Percentiles rank a stretch among this genome's conserved stretches.
phyloP scores from a whole-genome alignment of 2,888 invertebrate genomes.

The Meloe dianella region DNA sequence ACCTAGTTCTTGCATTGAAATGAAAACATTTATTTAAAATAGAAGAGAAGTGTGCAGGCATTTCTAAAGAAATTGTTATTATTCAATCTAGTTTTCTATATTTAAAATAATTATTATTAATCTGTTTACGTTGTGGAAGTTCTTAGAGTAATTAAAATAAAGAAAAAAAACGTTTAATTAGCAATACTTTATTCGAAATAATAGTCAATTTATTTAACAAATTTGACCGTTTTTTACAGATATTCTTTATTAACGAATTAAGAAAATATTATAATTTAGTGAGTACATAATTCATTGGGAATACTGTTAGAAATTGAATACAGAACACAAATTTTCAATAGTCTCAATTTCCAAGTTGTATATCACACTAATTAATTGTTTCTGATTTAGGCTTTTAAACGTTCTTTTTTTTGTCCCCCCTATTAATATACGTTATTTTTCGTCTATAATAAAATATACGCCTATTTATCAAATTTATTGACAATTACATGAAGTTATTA shows the following conservation, averaged over 20 bases:
- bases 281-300: constrained; percentile 10
- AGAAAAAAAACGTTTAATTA: too few species aligned
- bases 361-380: constrained; percentile 23
- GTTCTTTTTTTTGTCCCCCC: background rate
- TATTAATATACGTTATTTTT: too few species aligned
- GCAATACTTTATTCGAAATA: too few species aligned
- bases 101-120: constrained; percentile 18
- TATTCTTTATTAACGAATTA: too few species aligned
- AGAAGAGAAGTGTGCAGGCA: background rate
- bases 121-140: background rate
- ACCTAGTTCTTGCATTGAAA: constrained; percentile 3
- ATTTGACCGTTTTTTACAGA: too few species aligned
- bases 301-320: constrained; percentile 17
- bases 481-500: constrained; percentile 5
- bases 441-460: background rate
- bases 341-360: constrained; percentile 9
- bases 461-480: constrained; percentile 7
- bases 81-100: background rate
- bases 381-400: constrained; percentile 4
- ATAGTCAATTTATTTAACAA: too few species aligned
- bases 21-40: background rate
- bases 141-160: background rate
- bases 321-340: constrained; percentile 12
- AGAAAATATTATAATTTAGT: too few species aligned
- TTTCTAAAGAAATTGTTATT: constrained; percentile 20